Base-by-base conservation (phyloP, 2,888 invertebrate genomes). In the Craniophora ligustri region DNA sequence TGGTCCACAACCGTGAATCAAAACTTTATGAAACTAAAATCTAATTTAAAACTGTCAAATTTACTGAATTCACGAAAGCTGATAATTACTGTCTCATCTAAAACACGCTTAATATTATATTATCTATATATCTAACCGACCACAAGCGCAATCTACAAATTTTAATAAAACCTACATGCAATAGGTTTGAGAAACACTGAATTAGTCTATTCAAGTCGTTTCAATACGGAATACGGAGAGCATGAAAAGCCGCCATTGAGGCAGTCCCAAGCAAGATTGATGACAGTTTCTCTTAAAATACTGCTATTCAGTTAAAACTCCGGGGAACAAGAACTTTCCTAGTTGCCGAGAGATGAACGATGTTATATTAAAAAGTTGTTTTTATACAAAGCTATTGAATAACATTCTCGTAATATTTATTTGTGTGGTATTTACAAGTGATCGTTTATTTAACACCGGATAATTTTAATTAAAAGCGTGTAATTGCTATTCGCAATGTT, bases 211-310 rank as follows among this genome's bases (percentile, higher is more conserved):
- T 84, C 78, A 82, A 72, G 68, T 62, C 67, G 61, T 67, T 72
- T 76, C 75, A 78, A 82, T 82, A 78, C 68, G 69, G 65, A 76
- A 73, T 70, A 79, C 71, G 76, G 76, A 69, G 74, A 75, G 72
- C 77, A 78, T 86, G 82, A 86, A 87, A 85, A 81, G 83, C 72
- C 79, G 83, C 82, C 84, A 79, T 78, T 75, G 72, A 77, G 76
- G 78, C 80, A 72, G 76, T 72, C 48, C 74, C 72, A 64, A 79
- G 78, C 67, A 87, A 88, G 89, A 90, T 90, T 88, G 88, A 89
- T 89, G 86, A 79, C 82, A 81, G 71, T 70, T 75, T 68, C 72
- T 56, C 72, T 78, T 72, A 72, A 78, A 81, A 82, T 73, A 74
- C 67, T 67, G 76, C 76, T 79, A 76, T 87, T 87, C 84, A 85